Percentiles rank a stretch among this genome's conserved stretches.
Evolutionary conservation across 2,113 vertebrate genomes (phyloP).

Genomic region (Pampusana beccarii): DNA sequence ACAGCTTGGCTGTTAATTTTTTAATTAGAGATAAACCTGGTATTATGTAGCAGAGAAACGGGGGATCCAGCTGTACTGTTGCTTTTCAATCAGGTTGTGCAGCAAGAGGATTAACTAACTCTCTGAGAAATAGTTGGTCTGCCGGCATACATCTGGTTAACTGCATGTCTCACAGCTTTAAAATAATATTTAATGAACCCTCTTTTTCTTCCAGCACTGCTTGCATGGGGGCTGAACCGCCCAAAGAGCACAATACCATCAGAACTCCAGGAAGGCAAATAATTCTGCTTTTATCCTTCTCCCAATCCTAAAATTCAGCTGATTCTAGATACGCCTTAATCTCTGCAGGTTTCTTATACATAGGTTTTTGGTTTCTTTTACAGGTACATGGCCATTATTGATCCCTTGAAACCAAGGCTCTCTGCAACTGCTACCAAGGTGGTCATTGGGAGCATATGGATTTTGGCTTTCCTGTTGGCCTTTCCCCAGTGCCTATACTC

Average conservation of each 20-base stretch:
- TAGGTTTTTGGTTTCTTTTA: conserved; percentile 5
- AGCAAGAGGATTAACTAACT: not conserved
- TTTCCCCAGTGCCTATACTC: conserved; percentile 96
- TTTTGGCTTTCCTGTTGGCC: conserved; percentile 90
- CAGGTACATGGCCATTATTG: conserved; percentile 98
- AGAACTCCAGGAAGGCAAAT: not conserved
- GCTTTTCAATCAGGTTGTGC: not conserved
- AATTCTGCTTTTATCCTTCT: not conserved
- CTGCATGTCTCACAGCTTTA: not conserved
- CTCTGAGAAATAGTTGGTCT: not conserved
- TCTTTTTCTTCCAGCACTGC: not conserved
- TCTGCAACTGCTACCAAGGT: conserved; percentile 91
- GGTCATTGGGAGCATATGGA: conserved; percentile 93
- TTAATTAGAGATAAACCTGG: not conserved
- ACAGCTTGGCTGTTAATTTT: not conserved
- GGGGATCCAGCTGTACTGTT: not conserved
- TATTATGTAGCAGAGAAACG: not conserved
- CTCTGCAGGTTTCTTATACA: not conserved
- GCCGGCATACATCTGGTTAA: not conserved
- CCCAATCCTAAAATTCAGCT: not conserved
- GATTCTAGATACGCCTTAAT: not conserved
- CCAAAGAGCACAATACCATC: not conserved
- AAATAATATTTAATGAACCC: not conserved
- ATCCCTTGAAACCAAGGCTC: conserved; percentile 93
- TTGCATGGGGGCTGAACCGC: not conserved